Evolutionary conservation across 2,113 vertebrate species (phyloP), one percentile per base, ranked within the genome.

Genomic region (Apaloderma vittatum): DNA sequence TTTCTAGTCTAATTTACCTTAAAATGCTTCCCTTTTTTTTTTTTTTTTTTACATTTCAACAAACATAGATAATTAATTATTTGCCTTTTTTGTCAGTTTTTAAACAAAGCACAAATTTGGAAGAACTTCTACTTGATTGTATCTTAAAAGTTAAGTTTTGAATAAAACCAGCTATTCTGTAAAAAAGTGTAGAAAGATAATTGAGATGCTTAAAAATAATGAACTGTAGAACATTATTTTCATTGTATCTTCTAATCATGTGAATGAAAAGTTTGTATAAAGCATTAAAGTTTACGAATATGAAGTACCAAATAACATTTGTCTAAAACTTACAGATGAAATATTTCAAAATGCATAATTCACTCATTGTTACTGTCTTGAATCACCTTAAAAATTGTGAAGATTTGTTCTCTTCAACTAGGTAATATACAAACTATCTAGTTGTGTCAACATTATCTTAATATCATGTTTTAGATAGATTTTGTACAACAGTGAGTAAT

Each of bases 401-500:
- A 62, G 36, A 91, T 79, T 91, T 90, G 21, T 89, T 91, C 46
- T 88, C 16, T 78, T 81, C 72, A 92, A 1, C 75, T 87, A 52
- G 85, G 29, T 96, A 74, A 81, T 74, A 37, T 91, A 45, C 46
- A 74, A 4, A 37, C 36, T 81, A 52, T 80, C 87, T 95, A 66
- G 34, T 72, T 91, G 29, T 80, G 67, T 88, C 94, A 94, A 75
- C 74, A 57, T 73, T 86, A 45, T 72, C 54, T 57, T 94, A 87
- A 88, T 78, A 93, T 82, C 88, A 24, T 88, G 40, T 57, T 81
- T 94, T 76, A 86, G 76, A 62, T 73, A 12, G 86, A 83, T 97
- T 97, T 97, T 97, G 89, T 97, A 96, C 78, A 96, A 95, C 90
- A 95, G 90, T 86, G 95, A 97, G 52, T 68, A 94, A 88, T 93